A percentile compares a stretch with the other conserved stretches of the same genome.
phyloP scores from a whole-genome alignment of 2,888 invertebrate species.

The Drosophila lacicola region DNA sequence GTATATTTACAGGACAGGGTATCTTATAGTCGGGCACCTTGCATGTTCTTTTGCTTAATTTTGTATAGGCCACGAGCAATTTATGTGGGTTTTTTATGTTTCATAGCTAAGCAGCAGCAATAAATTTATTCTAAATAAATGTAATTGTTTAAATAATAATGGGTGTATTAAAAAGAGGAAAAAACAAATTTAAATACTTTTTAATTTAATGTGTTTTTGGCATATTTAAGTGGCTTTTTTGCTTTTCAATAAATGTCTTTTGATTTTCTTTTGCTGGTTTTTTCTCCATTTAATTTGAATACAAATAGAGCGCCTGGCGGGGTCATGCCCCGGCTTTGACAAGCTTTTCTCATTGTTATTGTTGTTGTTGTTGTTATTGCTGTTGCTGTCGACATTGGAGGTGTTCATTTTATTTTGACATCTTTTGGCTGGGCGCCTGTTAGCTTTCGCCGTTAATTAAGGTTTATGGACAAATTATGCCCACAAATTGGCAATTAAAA shows the following conservation, averaged over 20 bases:
- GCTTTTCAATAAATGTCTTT: background rate
- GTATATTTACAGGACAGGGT: no score
- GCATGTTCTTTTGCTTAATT: no score
- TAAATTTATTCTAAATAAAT: background rate
- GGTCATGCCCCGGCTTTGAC: constrained; percentile 37
- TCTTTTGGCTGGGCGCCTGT: constrained; percentile 58
- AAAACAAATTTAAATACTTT: constrained; percentile 10
- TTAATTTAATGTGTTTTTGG: constrained; percentile 4
- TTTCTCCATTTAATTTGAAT: constrained; percentile 59
- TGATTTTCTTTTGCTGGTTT: constrained; percentile 1
- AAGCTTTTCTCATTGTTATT: constrained; percentile 22
- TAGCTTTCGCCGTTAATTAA: constrained; percentile 77
- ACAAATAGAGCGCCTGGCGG: constrained; percentile 62
- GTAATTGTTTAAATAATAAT: constrained; percentile 5
- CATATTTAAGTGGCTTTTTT: constrained; percentile 12
- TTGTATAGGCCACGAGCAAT: no score
- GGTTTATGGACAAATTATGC: constrained; percentile 80
- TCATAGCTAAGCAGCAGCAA: no score
- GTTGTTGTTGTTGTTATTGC: constrained; percentile 23
- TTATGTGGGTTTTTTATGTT: no score
- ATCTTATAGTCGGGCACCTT: no score
- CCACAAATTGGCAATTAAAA: constrained; percentile 81
- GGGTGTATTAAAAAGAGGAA: background rate
- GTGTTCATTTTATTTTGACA: constrained; percentile 80
- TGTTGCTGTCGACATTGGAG: constrained; percentile 45